A percentile compares a stretch with the other conserved stretches of the same genome.
phyloP scores from a whole-genome alignment of 1,140 invertebrate species.

The Cydia pomonella region DNA sequence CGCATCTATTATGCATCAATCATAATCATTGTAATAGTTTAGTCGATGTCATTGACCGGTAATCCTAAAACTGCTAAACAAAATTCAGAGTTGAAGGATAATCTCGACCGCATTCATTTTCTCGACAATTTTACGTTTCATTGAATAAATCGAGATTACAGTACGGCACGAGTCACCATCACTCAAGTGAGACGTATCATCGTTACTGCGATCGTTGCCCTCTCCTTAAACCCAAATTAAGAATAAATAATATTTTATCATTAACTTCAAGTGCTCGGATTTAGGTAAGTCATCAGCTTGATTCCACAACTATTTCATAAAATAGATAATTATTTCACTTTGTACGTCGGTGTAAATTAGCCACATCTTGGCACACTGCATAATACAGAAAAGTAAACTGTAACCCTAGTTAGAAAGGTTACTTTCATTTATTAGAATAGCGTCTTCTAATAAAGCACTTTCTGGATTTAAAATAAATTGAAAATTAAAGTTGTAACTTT shows the following conservation, averaged over 20 bases:
- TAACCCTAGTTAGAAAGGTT: no score
- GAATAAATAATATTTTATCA: not conserved
- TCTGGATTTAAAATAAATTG: no score
- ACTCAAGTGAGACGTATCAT: conserved; percentile 50
- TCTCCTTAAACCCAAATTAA: conserved; percentile 11
- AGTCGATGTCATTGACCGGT: conserved; percentile 55
- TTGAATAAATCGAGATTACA: conserved; percentile 50
- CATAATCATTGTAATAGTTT: conserved; percentile 26
- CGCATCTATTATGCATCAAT: conserved; percentile 16
- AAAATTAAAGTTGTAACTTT: no score
- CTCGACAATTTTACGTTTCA: conserved; percentile 69
- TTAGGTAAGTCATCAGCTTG: not conserved
- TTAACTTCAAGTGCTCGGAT: conserved; percentile 7
- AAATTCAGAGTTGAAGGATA: conserved; percentile 50
- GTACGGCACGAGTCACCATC: conserved; percentile 66
- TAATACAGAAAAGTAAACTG: no score
- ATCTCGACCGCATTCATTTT: conserved; percentile 66
- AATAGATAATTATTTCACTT: no score
- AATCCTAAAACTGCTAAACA: conserved; percentile 51
- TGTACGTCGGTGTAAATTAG: no score
- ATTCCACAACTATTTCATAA: no score
- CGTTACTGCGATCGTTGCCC: conserved; percentile 1
- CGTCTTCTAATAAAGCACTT: no score
- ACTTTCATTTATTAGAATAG: no score
- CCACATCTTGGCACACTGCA: no score